These are phyloP conservation scores for Calephelis nemesis DNA, from an alignment of 1,140 invertebrate species.

Conservation along the genomic window DNA sequence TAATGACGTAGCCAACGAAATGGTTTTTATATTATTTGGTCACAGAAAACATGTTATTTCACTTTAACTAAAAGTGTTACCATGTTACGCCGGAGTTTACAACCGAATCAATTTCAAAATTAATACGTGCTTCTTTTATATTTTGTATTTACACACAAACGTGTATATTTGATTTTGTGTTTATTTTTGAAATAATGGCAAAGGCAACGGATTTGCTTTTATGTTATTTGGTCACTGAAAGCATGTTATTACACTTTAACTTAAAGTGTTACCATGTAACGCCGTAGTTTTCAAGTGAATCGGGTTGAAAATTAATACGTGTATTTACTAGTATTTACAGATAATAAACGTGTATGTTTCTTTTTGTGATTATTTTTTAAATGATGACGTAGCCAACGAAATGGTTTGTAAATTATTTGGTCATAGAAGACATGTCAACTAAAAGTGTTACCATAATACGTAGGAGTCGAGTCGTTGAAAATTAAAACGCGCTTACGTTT, in stretches of 20 bases:
- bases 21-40: neutral
- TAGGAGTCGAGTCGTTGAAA: too few relatives aligned
- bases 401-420: neutral
- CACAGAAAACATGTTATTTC: too few relatives aligned
- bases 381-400: too few relatives aligned
- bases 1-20: too few relatives aligned
- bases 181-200: neutral
- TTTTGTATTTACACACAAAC: too few relatives aligned
- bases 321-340: neutral
- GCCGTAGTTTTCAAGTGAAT: slow-evolving; percentile 50
- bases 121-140: too few relatives aligned
- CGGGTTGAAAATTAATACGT: slow-evolving; percentile 38
- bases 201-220: too few relatives aligned
- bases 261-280: slow-evolving; percentile 42
- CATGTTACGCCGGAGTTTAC: slow-evolving; percentile 60
- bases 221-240: too few relatives aligned
- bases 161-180: neutral
- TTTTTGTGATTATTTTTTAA: neutral
- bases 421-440: too few relatives aligned
- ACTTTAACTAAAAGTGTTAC: slow-evolving; percentile 22
- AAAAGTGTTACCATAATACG: too few relatives aligned
- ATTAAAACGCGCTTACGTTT: too few relatives aligned
- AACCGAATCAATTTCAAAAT: slow-evolving; percentile 44
- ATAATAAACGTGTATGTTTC: neutral
- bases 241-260: too few relatives aligned